Conservation (phyloP, 2,113 vertebrate genomes). For the Platysteira castanea region DNA sequence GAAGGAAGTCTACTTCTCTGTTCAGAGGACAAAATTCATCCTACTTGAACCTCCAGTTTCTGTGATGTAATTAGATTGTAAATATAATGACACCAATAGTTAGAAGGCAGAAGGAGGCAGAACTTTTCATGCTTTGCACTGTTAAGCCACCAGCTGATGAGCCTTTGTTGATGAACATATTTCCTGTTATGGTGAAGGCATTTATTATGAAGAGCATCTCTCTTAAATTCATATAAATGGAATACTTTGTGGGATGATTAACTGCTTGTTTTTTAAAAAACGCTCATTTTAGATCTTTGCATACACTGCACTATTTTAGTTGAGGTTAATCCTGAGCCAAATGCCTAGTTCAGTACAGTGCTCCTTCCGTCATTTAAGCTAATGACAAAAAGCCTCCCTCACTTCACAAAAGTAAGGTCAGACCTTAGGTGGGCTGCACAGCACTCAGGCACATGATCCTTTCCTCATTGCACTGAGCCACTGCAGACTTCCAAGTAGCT, state of each 20-base stretch:
- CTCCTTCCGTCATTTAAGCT: background rate
- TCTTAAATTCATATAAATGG: background rate
- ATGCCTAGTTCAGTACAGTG: background rate
- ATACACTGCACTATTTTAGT: background rate
- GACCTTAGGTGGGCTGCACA: background rate
- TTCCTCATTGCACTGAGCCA: background rate
- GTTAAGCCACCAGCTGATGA: background rate
- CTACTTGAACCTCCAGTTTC: background rate
- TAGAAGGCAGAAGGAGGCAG: background rate
- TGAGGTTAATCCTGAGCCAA: background rate
- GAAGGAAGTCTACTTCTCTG: background rate
- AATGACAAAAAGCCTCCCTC: background rate
- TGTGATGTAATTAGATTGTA: background rate
- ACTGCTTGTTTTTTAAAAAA: background rate
- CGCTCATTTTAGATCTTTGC: background rate
- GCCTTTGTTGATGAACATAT: background rate
- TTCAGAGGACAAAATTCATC: background rate
- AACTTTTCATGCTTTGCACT: background rate
- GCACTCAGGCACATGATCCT: background rate
- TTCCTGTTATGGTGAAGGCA: background rate
- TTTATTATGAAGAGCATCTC: background rate
- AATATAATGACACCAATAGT: background rate
- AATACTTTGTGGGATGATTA: background rate
- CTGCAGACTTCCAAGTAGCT: background rate
- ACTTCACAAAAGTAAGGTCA: background rate